Conservation (phyloP, 2,888 invertebrate species). For the Fragum sueziense region DNA sequence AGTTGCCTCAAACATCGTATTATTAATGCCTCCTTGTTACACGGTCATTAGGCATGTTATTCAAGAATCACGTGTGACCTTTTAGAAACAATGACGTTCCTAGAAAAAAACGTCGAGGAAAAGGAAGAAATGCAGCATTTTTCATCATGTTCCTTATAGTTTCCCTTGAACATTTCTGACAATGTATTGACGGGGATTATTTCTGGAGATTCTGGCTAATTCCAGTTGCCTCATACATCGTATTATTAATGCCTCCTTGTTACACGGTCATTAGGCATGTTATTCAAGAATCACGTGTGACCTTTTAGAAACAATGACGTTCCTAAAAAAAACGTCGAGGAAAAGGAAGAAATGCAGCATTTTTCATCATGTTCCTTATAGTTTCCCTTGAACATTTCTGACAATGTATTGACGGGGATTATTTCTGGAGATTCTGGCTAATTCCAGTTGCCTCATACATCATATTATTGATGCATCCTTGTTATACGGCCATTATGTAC, state of each 20-base stretch:
- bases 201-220: too few relatives aligned
- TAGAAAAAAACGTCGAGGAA: not conserved
- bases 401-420: too few relatives aligned
- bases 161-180: not conserved
- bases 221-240: constrained; percentile 2
- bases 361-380: too few relatives aligned
- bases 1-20: constrained; percentile 2
- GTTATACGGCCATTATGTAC: constrained; percentile 10
- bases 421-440: too few relatives aligned
- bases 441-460: too few relatives aligned
- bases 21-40: not conserved
- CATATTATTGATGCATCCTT: not conserved
- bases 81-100: too few relatives aligned
- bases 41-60: constrained; percentile 18
- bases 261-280: constrained; percentile 12
- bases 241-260: not conserved
- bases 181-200: too few relatives aligned
- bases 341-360: too few relatives aligned
- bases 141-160: not conserved
- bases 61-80: constrained; percentile 2
- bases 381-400: too few relatives aligned
- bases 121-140: not conserved
- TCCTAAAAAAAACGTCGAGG: too few relatives aligned
- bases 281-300: not conserved
- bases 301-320: too few relatives aligned